These are phyloP conservation scores for Lanistes nyassanus DNA, from an alignment of 1,140 invertebrate genomes.

Conservation along the genomic window DNA sequence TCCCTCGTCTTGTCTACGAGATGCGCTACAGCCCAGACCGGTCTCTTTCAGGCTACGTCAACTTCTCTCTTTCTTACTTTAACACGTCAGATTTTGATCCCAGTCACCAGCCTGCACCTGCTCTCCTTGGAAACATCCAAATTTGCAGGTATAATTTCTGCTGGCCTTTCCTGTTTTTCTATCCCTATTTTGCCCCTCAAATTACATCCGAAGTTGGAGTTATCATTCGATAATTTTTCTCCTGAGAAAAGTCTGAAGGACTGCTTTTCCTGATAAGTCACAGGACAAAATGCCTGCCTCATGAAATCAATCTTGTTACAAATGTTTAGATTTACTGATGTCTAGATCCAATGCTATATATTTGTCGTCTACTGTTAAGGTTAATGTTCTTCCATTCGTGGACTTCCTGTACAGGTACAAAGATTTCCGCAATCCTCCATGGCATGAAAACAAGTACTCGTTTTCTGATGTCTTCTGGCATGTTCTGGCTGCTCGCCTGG, in stretches of 20 bases:
- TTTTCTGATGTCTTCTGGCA: conserved; percentile 92
- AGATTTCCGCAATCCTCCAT: conserved; percentile 87
- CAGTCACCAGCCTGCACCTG: conserved; percentile 69
- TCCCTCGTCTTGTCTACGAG: conserved; percentile 63
- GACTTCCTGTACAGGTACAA: conserved; percentile 79
- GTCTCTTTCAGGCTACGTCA: conserved; percentile 84
- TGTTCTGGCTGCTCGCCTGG: conserved; percentile 89
- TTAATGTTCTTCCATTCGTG: too few relatives aligned
- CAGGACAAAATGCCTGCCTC: too few relatives aligned
- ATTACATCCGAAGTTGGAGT: too few relatives aligned
- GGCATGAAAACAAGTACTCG: conserved; percentile 77
- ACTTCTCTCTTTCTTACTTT: conserved; percentile 86
- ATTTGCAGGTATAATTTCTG: conserved; percentile 71
- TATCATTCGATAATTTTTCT: too few relatives aligned
- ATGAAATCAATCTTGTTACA: too few relatives aligned
- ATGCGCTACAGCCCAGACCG: conserved; percentile 72
- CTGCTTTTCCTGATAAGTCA: too few relatives aligned
- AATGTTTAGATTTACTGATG: too few relatives aligned
- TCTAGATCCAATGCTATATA: too few relatives aligned
- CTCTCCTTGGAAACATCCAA: conserved; percentile 67
- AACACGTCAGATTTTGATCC: conserved; percentile 77
- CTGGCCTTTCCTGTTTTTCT: neutral
- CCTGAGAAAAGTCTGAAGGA: too few relatives aligned
- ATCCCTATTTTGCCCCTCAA: neutral
- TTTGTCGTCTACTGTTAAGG: too few relatives aligned